A percentile compares a stretch with the other conserved stretches of the same genome.
Evolutionary conservation across 2,888 invertebrate species (phyloP).

Genomic region (Cryptophagus acutangulus): DNA sequence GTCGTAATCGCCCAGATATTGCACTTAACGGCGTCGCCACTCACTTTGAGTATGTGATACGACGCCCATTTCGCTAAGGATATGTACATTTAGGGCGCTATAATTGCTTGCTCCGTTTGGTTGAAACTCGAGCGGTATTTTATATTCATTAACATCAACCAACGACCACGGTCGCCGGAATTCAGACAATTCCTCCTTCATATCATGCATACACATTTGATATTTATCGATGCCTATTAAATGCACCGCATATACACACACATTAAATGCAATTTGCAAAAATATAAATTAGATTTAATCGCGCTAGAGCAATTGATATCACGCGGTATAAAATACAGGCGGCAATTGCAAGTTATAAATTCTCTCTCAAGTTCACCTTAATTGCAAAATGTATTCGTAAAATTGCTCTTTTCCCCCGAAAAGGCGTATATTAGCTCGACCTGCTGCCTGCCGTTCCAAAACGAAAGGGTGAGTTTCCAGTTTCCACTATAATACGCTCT

Average conservation of each 20-base stretch:
- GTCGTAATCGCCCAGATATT: conserved; percentile 23
- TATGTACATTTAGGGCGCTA: conserved; percentile 19
- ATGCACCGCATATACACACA: too few relatives aligned
- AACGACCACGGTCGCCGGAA: too few relatives aligned
- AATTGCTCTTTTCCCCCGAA: conserved; percentile 33
- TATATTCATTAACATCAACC: conserved; percentile 15
- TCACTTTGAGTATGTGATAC: conserved; percentile 21
- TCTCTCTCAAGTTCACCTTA: conserved; percentile 37
- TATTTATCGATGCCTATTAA: too few relatives aligned
- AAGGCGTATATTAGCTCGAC: conserved; percentile 26
- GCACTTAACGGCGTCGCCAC: conserved; percentile 20
- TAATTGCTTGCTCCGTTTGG: conserved; percentile 11
- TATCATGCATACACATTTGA: too few relatives aligned
- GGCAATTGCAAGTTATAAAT: conserved; percentile 38
- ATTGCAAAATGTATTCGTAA: conserved; percentile 38
- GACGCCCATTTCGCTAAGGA: conserved; percentile 18
- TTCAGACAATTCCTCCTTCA: too few relatives aligned
- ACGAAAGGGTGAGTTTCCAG: conserved; percentile 14
- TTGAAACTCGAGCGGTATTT: conserved; percentile 11
- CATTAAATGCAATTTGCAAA: too few relatives aligned
- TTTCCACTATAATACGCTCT: too few relatives aligned
- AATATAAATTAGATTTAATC: too few relatives aligned
- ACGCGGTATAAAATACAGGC: too few relatives aligned
- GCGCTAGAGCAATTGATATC: too few relatives aligned
- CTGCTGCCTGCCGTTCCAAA: too few relatives aligned